Evolutionary conservation across 2,797 vertebrate species (phyloP).

Genomic region (Aeoliscus strigatus): DNA sequence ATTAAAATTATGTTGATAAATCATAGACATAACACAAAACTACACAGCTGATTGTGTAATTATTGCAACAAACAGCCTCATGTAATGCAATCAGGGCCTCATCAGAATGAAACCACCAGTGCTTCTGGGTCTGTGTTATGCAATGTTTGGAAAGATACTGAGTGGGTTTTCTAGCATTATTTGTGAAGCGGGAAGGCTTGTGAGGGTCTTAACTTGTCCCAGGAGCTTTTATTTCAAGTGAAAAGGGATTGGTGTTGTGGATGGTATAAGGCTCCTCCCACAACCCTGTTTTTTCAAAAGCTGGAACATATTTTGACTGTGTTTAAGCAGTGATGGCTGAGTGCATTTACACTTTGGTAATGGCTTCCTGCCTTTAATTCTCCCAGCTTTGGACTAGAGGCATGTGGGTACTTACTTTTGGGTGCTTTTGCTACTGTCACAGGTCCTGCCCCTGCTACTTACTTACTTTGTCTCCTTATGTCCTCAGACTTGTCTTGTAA

Average conservation of each 20-base stretch:
- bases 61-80: conserved; percentile 60
- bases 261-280: conserved; percentile 18
- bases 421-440: conserved; percentile 17
- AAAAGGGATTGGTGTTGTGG: conserved; percentile 29
- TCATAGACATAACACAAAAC: conserved; percentile 59
- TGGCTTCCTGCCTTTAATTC: conserved; percentile 71
- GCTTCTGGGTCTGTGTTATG: conserved; percentile 58
- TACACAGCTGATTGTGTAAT: conserved; percentile 69
- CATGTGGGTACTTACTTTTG: conserved; percentile 29
- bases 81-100: conserved; percentile 58
- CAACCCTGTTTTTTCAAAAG: conserved; percentile 22
- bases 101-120: conserved; percentile 64
- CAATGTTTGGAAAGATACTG: conserved; percentile 55
- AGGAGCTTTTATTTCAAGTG: conserved; percentile 15
- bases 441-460: conserved; percentile 17
- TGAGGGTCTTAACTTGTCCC: conserved; percentile 17
- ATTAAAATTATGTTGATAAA: conserved; percentile 63
- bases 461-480: too few relatives aligned
- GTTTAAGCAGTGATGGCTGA: conserved; percentile 69
- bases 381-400: conserved; percentile 46
- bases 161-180: conserved; percentile 27
- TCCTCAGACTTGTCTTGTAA: too few relatives aligned
- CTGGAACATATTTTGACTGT: conserved; percentile 53
- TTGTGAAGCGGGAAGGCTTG: conserved; percentile 19
- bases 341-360: conserved; percentile 71